Evolutionary conservation across 2,113 vertebrate species (phyloP), one percentile per base, ranked within the genome.

Genomic region (Willisornis vidua): DNA sequence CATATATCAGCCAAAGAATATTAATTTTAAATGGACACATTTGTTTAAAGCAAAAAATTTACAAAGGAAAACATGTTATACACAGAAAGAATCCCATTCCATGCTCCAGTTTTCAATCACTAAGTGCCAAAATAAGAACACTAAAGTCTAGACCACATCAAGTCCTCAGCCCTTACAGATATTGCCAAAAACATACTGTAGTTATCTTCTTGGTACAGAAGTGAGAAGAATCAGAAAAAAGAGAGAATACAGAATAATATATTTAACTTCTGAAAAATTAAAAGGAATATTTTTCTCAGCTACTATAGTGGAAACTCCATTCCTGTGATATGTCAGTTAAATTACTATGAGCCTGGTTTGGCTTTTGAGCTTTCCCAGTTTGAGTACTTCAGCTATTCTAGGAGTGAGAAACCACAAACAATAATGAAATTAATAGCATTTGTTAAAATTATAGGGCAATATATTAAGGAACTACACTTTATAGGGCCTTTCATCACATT

Each of bases 1-100:
- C 43, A 73, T 9, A 6, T 58, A 85, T 97, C 52, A 97, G 76
- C 78, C 65, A 94, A 37, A 82, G 15, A 87, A 93, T 28, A 82
- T 3, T 39, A 14, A 15, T 10, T 49, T 93, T 58, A 18, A 39
- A 8, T 28, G 5, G 71, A 57, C 26, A 41, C 3, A 19, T 71
- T 80, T n/a, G 12, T 37, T 57, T 59, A 9, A 78, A 84, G 10
- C 20, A 51, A 90, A 81, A 85, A 12, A 68, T 1, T 6, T 17
- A 74, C 26, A 49, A 68, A 80, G 19, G 20, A 54, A 66, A 89
- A 85, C 57, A 43, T 10, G 29, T 28, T 46, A 48, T 11, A 66
- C 7, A 70, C 62, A 59, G 4, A 55, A 59, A 35, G 33, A 78
- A 79, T 18, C 31, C 6, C 65, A 87, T 14, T 68, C 37, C 57